Percentiles rank a stretch among this genome's conserved stretches.
Evolutionary conservation across 2,888 invertebrate genomes (phyloP).

Genomic region (Rhyacophila evoluta): DNA sequence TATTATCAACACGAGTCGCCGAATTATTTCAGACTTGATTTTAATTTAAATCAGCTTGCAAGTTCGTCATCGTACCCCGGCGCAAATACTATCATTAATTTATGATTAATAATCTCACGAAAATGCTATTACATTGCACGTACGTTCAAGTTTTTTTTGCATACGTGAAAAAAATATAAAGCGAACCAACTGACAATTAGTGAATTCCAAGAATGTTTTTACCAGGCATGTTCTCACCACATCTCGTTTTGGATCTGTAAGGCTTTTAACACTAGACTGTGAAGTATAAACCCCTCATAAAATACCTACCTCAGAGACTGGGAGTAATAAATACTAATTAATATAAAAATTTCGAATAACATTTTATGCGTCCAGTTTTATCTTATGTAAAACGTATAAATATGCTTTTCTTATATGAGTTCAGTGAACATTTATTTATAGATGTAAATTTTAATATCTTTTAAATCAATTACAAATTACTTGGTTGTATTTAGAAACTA

Average conservation of each 20-base stretch:
- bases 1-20: background rate
- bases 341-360: background rate
- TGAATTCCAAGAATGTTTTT: constrained; percentile 12
- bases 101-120: constrained; percentile 24
- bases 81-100: constrained; percentile 22
- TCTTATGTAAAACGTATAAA: too few species aligned
- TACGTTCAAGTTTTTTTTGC: constrained; percentile 14
- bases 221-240: background rate
- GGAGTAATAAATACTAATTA: background rate
- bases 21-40: constrained; percentile 15
- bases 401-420: too few species aligned
- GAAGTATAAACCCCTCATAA: background rate
- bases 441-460: too few species aligned
- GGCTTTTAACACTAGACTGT: constrained; percentile 20
- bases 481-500: too few species aligned
- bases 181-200: constrained; percentile 19
- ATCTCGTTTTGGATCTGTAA: background rate
- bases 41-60: constrained; percentile 22
- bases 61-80: background rate
- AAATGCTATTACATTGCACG: constrained; percentile 15
- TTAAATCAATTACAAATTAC: too few species aligned
- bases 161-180: constrained; percentile 4
- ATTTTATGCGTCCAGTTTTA: too few species aligned
- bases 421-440: too few species aligned
- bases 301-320: background rate